Percentiles rank a stretch among this genome's conserved stretches.
Conservation (phyloP, 2,888 invertebrate genomes). For the Muscina levida region DNA sequence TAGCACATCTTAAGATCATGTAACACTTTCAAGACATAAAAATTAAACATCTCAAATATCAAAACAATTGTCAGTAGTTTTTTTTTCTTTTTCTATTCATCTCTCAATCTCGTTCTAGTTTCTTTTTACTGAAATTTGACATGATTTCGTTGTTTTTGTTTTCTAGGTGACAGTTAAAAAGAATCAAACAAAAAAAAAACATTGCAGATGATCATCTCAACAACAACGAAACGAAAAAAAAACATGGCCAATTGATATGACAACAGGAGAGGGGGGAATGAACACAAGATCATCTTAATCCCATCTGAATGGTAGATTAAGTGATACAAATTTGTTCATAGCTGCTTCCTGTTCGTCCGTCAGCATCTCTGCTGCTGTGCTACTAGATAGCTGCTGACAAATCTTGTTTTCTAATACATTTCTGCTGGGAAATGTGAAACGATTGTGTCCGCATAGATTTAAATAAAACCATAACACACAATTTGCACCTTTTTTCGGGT, state of each 20-base stretch:
- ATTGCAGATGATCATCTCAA: neutral
- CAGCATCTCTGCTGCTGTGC: neutral
- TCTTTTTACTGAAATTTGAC: conserved; percentile 27
- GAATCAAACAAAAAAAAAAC: conserved; percentile 1
- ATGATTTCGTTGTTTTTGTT: neutral
- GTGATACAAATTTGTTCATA: conserved; percentile 55
- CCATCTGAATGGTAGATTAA: conserved; percentile 66
- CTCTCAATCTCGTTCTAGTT: neutral
- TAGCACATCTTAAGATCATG: conserved; percentile 35
- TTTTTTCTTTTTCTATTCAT: neutral
- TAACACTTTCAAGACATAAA: conserved; percentile 34
- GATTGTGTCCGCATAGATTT: conserved; percentile 41
- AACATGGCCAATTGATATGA: conserved; percentile 46
- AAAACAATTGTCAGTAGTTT: conserved; percentile 5
- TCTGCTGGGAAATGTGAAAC: conserved; percentile 6
- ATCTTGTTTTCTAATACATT: conserved; percentile 46
- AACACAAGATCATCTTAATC: conserved; percentile 66
- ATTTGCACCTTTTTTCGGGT: conserved; percentile 60
- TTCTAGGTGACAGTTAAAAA: neutral
- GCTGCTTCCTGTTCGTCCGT: conserved; percentile 55
- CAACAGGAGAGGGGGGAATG: conserved; percentile 22
- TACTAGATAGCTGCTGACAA: too few relatives aligned
- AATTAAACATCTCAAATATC: conserved; percentile 34
- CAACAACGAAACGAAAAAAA: neutral
- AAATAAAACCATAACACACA: conserved; percentile 63